Conservation (phyloP, 1,140 invertebrate species). For the Xylocopa sonorina region DNA sequence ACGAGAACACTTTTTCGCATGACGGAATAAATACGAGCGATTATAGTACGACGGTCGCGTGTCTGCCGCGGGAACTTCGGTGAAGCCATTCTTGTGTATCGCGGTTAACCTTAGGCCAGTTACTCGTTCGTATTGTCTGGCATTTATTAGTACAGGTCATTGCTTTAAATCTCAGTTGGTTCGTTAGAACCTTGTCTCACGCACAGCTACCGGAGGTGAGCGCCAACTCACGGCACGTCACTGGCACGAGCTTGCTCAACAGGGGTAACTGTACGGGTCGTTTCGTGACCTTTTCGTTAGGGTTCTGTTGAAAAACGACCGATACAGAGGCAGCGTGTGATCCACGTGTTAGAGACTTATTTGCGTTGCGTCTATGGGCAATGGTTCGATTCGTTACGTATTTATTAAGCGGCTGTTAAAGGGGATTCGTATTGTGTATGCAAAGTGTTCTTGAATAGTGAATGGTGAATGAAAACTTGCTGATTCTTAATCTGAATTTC, state of each 20-base stretch:
- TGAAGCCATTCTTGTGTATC: slow-evolving; percentile 57
- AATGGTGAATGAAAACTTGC: no score
- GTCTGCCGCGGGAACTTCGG: neutral
- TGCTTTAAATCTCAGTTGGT: slow-evolving; percentile 61
- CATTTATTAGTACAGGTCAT: slow-evolving; percentile 74
- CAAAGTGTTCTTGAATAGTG: neutral
- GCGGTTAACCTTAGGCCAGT: slow-evolving; percentile 66
- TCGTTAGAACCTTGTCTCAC: slow-evolving; percentile 41
- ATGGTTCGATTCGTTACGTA: neutral
- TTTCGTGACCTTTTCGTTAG: slow-evolving; percentile 49
- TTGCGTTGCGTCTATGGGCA: neutral
- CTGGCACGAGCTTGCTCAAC: neutral
- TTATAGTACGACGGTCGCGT: slow-evolving; percentile 20
- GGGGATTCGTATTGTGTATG: neutral
- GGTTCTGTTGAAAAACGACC: slow-evolving; percentile 38
- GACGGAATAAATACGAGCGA: slow-evolving; percentile 20
- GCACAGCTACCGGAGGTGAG: neutral
- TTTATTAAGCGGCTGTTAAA: no score
- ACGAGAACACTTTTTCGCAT: slow-evolving; percentile 11
- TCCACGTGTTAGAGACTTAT: slow-evolving; percentile 17
- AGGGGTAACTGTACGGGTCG: slow-evolving; percentile 6
- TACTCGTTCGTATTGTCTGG: slow-evolving; percentile 50
- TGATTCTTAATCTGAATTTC: neutral
- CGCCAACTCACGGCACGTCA: neutral
- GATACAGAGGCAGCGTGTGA: neutral